Evolutionary conservation across 2,797 vertebrate genomes (phyloP).

Genomic region (Meriones psammophilus): DNA sequence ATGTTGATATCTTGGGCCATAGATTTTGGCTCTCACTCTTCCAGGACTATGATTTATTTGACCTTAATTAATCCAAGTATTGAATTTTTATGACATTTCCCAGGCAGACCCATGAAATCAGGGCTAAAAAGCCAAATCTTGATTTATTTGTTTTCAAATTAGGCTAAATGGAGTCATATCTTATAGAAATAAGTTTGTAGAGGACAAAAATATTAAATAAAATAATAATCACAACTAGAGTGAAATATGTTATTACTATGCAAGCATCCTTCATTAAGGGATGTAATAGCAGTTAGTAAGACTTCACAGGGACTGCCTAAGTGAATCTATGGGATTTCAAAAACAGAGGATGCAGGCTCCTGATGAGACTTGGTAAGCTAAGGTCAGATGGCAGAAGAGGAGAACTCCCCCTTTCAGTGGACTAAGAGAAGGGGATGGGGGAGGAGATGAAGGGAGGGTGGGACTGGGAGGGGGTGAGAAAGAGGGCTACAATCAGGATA

Average conservation of each 20-base stretch:
- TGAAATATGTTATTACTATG: neutral
- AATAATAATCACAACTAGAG: neutral
- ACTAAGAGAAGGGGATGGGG: no score
- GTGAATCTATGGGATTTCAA: neutral
- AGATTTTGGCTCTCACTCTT: rapidly evolving
- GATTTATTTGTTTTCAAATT: conserved; percentile 36
- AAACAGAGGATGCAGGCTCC: neutral
- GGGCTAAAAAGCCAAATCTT: conserved; percentile 42
- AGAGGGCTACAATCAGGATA: no score
- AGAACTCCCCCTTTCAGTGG: no score
- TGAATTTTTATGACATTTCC: conserved; percentile 14
- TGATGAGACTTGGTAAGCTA: no score
- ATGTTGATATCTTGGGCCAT: neutral
- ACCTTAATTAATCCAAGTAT: neutral
- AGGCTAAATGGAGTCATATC: neutral
- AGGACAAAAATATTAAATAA: neutral
- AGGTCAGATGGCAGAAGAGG: no score
- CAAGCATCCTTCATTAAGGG: neutral
- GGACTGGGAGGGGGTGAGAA: no score
- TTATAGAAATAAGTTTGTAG: neutral
- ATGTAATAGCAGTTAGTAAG: neutral
- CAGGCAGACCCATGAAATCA: neutral
- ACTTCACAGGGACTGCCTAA: neutral
- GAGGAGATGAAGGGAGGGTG: no score
- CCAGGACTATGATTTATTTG: neutral